Evolutionary conservation across 2,113 vertebrate species (phyloP).

Genomic region (Chiloscyllium plagiosum): DNA sequence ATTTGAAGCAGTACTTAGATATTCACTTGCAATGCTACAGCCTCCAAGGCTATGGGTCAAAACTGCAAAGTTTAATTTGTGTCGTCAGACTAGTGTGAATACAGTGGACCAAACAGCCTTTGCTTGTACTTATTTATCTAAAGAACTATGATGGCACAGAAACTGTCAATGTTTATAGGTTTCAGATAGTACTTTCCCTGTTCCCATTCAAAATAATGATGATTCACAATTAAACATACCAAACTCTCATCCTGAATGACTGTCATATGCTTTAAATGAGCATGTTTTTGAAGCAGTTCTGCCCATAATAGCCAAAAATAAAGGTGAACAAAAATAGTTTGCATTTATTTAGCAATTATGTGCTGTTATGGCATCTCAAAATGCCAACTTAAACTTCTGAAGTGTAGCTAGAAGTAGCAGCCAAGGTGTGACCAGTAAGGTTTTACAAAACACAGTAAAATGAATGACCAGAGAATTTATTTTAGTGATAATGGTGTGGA

Average conservation of each 20-base stretch:
- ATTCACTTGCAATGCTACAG: too few species aligned
- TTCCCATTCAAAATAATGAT: constrained; percentile 6
- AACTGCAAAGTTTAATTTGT: too few species aligned
- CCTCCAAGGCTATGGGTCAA: too few species aligned
- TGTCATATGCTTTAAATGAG: neutral
- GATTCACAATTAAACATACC: neutral
- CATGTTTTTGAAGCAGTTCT: neutral
- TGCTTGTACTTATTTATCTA: neutral
- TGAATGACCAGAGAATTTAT: neutral
- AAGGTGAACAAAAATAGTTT: neutral
- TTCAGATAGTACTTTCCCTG: neutral
- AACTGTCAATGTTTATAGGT: neutral
- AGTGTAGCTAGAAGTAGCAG: neutral
- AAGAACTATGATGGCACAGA: neutral
- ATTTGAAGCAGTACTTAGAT: too few species aligned
- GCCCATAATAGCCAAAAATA: neutral
- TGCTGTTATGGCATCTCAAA: neutral
- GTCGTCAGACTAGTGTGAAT: too few species aligned
- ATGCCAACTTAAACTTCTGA: neutral
- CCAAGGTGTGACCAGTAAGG: neutral
- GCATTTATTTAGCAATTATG: neutral
- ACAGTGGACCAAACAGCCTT: too few species aligned
- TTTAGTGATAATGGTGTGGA: neutral
- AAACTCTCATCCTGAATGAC: neutral
- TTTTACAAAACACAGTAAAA: neutral